A percentile compares a stretch with the other conserved stretches of the same genome.
These are phyloP conservation scores for Polypterus bichir DNA, from an alignment of 2,113 vertebrate species.

Conservation along the genomic window DNA sequence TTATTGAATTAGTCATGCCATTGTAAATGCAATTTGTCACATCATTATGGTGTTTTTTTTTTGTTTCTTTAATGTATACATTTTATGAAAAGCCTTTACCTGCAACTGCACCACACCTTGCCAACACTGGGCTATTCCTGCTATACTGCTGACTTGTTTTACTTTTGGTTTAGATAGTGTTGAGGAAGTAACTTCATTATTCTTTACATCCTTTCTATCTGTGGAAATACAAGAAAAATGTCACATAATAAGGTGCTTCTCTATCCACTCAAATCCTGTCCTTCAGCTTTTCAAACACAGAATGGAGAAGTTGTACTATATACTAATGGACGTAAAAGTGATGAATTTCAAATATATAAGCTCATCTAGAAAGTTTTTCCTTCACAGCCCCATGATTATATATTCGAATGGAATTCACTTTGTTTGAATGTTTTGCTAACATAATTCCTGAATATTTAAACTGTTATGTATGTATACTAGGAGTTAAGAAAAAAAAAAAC, in stretches of 20 bases:
- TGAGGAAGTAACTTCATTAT: slow-evolving; percentile 37
- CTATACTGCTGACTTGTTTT: slow-evolving; percentile 48
- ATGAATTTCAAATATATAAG: no score
- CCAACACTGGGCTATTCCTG: slow-evolving; percentile 65
- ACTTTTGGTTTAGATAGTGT: slow-evolving; percentile 29
- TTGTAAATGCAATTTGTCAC: no score
- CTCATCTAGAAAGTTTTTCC: no score
- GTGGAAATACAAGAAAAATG: slow-evolving; percentile 15
- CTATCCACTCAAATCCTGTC: no score
- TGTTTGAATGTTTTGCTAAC: no score
- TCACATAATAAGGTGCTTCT: no score
- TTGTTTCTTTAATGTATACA: neutral
- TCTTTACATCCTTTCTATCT: slow-evolving; percentile 63
- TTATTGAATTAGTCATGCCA: no score
- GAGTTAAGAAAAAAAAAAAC: slow-evolving; percentile 24
- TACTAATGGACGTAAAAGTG: no score
- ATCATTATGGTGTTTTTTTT: neutral
- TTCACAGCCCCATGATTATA: no score
- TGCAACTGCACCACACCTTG: slow-evolving; percentile 62
- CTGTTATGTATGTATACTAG: slow-evolving; percentile 17
- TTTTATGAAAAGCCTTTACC: slow-evolving; percentile 30
- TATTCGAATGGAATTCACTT: no score
- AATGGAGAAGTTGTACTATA: no score
- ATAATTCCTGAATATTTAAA: neutral
- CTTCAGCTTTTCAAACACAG: no score